phyloP scores from a whole-genome alignment of 2,888 invertebrate species.

The Cistogaster globosa region DNA sequence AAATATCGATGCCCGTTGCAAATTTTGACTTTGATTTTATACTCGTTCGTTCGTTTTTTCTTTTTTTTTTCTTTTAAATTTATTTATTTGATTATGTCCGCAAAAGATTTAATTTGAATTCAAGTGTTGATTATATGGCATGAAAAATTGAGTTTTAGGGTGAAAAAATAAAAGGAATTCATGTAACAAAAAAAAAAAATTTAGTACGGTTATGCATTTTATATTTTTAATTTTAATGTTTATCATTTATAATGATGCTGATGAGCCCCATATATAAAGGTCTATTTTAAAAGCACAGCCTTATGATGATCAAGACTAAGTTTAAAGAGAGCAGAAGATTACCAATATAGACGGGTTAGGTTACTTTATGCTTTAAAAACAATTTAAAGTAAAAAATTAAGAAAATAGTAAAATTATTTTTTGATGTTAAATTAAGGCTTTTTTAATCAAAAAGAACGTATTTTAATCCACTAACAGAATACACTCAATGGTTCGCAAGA shows the following conservation, averaged over 20 bases:
- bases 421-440: no score
- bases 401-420: no score
- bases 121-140: conserved; percentile 50
- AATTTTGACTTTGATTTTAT: conserved; percentile 42
- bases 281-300: no score
- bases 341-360: no score
- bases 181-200: background rate
- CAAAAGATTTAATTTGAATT: conserved; percentile 33
- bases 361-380: no score
- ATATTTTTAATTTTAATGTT: no score
- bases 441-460: background rate
- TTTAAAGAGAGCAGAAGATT: no score
- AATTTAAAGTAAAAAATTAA: no score
- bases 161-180: conserved; percentile 8
- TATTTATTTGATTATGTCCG: conserved; percentile 46
- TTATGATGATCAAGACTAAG: no score
- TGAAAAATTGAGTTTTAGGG: conserved; percentile 1
- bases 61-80: background rate
- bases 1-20: conserved; percentile 32
- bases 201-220: no score
- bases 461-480: background rate
- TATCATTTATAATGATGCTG: no score
- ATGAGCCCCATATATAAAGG: no score
- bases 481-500: background rate
- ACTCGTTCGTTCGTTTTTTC: background rate